Percentiles rank a stretch among this genome's conserved stretches.
These are phyloP conservation scores for Trachymyrmex cornetzi DNA, from an alignment of 1,140 invertebrate species.

Conservation along the genomic window DNA sequence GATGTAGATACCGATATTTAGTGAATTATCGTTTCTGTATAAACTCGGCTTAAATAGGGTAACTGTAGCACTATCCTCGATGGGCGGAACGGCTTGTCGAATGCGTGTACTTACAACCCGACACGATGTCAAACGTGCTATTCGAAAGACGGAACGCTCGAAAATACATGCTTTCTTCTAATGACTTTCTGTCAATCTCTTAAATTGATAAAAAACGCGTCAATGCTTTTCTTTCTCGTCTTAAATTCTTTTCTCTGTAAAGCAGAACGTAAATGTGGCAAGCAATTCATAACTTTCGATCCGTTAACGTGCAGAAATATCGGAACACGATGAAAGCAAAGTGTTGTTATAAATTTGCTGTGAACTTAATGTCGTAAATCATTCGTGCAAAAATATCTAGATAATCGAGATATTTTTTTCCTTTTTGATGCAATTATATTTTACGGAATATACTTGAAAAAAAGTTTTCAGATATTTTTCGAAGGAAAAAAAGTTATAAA, in stretches of 20 bases:
- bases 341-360: conserved; percentile 2
- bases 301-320: background rate
- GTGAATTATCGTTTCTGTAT: conserved; percentile 3
- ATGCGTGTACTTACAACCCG: conserved; percentile 64
- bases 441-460: background rate
- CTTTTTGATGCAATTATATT: background rate
- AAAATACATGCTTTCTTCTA: background rate
- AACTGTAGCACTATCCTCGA: background rate
- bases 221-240: background rate
- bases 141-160: conserved; percentile 24
- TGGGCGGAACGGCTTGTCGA: conserved; percentile 35
- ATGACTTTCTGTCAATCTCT: conserved; percentile 15
- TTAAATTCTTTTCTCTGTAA: conserved; percentile 13
- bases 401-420: background rate
- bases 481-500: background rate
- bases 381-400: background rate
- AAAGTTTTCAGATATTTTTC: background rate
- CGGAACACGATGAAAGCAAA: background rate
- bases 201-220: background rate
- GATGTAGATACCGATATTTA: background rate
- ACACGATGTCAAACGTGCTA: conserved; percentile 64
- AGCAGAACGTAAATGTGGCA: conserved; percentile 1
- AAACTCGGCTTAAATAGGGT: conserved; percentile 26
- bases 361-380: background rate
- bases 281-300: conserved; percentile 24